A percentile compares a stretch with the other conserved stretches of the same genome.
Conservation (phyloP, 2,888 invertebrate genomes). For the Mellilla xanthometata region DNA sequence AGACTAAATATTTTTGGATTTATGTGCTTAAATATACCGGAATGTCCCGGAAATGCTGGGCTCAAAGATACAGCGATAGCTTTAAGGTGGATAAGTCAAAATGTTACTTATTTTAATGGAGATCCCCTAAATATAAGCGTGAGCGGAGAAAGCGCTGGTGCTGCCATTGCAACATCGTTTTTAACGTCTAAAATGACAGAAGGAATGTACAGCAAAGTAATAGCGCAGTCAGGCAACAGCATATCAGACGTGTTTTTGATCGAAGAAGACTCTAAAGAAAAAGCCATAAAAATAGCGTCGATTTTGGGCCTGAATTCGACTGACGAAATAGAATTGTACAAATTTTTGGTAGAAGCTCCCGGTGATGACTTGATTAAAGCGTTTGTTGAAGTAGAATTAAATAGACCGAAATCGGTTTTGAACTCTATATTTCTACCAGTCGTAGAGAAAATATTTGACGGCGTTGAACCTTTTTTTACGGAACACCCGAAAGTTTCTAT, state of each 20-base stretch:
- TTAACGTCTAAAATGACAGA: conserved; percentile 55
- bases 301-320: conserved; percentile 48
- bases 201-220: conserved; percentile 57
- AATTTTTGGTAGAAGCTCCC: conserved; percentile 47
- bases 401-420: conserved; percentile 40
- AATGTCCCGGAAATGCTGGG: conserved; percentile 67
- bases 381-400: conserved; percentile 45
- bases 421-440: conserved; percentile 56
- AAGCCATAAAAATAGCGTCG: conserved; percentile 48
- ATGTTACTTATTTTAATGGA: conserved; percentile 62
- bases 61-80: conserved; percentile 65
- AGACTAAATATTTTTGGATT: conserved; percentile 65
- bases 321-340: conserved; percentile 41
- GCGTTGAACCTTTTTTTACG: conserved; percentile 50
- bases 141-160: conserved; percentile 69
- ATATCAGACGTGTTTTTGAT: conserved; percentile 56
- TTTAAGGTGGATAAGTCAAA: conserved; percentile 62
- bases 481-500: conserved; percentile 51
- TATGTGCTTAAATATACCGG: conserved; percentile 57
- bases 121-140: conserved; percentile 57
- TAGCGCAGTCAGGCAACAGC: conserved; percentile 57
- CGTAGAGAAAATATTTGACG: conserved; percentile 55
- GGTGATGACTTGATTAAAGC: conserved; percentile 57
- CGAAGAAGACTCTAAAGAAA: conserved; percentile 52
- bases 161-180: conserved; percentile 46